Evolutionary conservation across 2,797 vertebrate species (phyloP).

Genomic region (Dendrocincla tyrannina): DNA sequence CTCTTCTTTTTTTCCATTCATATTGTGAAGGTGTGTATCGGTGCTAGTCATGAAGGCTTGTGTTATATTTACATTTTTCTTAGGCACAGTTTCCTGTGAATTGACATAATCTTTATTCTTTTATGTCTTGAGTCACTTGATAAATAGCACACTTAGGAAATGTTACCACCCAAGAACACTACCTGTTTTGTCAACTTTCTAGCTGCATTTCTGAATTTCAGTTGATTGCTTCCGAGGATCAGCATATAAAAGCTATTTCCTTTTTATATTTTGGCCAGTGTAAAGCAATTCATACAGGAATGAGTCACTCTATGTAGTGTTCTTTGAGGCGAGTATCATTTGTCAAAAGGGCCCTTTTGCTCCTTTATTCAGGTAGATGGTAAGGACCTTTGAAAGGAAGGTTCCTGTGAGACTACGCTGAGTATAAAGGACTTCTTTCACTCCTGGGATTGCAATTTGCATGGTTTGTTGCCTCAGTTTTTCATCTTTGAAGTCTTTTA

Average conservation of each 20-base stretch:
- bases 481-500: background rate
- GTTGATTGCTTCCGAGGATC: background rate
- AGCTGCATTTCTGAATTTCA: background rate
- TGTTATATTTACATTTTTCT: background rate
- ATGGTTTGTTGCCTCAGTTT: background rate
- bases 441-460: fast-evolving
- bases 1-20: background rate
- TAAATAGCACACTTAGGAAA: background rate
- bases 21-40: background rate
- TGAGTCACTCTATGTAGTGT: background rate
- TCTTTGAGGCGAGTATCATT: background rate
- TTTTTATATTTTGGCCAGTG: background rate
- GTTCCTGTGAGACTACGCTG: background rate
- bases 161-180: background rate
- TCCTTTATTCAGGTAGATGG: background rate
- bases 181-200: background rate
- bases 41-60: background rate
- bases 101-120: background rate
- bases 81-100: background rate
- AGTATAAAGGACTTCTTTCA: background rate
- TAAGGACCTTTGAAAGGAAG: background rate
- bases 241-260: background rate
- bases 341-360: background rate
- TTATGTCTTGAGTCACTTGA: background rate
- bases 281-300: background rate